A percentile compares a stretch with the other conserved stretches of the same genome.
These are phyloP conservation scores for Onthophagus taurus DNA, from an alignment of 1,140 invertebrate genomes.

Conservation along the genomic window DNA sequence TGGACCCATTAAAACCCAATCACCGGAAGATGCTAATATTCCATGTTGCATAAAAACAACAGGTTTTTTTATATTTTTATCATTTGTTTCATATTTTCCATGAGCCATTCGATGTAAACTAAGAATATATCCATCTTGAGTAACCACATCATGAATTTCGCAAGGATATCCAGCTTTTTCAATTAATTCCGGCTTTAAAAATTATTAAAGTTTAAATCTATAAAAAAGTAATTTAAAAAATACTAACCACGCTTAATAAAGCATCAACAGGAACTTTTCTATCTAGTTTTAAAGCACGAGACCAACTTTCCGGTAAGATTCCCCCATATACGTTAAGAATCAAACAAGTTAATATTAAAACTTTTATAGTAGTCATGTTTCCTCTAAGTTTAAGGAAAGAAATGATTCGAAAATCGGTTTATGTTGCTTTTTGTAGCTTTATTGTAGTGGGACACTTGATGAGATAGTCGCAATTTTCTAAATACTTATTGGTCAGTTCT, in stretches of 20 bases:
- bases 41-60: slow-evolving; percentile 59
- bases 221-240: background rate
- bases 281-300: no score
- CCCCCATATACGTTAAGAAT: no score
- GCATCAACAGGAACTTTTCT: slow-evolving; percentile 29
- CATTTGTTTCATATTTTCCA: slow-evolving; percentile 27
- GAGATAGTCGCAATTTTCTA: no score
- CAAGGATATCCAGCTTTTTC: slow-evolving; percentile 33
- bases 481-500: no score
- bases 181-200: slow-evolving; percentile 20
- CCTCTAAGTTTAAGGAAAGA: no score
- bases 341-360: no score
- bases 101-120: slow-evolving; percentile 55
- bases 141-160: slow-evolving; percentile 55
- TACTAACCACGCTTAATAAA: slow-evolving; percentile 27
- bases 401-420: no score
- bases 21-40: slow-evolving; percentile 52
- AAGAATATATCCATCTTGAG: slow-evolving; percentile 61
- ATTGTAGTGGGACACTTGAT: no score
- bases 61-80: slow-evolving; percentile 2
- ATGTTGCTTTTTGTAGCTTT: no score
- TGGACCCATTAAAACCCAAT: slow-evolving; percentile 55
- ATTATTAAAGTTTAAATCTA: background rate
- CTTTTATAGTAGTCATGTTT: no score
- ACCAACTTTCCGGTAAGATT: no score